phyloP scores from a whole-genome alignment of 2,888 invertebrate species.

The Branchipolynoe longqiensis region DNA sequence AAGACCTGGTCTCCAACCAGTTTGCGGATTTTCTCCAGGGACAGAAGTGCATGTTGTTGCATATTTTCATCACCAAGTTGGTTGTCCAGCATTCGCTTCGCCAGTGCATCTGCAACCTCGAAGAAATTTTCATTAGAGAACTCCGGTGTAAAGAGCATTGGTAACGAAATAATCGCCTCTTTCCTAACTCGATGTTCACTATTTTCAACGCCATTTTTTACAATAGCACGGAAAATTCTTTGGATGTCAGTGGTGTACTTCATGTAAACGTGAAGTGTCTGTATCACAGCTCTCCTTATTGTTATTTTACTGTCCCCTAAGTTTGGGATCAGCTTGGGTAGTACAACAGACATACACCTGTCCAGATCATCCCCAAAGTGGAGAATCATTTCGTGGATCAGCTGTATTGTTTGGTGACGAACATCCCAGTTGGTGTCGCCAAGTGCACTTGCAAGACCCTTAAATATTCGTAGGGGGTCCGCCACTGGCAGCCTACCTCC shows the following conservation, averaged over 20 bases:
- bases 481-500: conserved; percentile 78
- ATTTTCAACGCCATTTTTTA: conserved; percentile 81
- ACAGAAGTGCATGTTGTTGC: conserved; percentile 77
- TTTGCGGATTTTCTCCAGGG: conserved; percentile 81
- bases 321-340: conserved; percentile 81
- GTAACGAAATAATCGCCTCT: conserved; percentile 81
- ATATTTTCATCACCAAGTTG: conserved; percentile 69
- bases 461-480: conserved; percentile 75
- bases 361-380: conserved; percentile 80
- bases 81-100: conserved; percentile 76
- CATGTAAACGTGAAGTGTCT: conserved; percentile 82
- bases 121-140: conserved; percentile 81
- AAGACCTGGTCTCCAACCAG: conserved; percentile 81
- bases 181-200: conserved; percentile 78
- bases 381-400: conserved; percentile 78
- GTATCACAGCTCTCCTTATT: conserved; percentile 81
- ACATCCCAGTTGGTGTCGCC: conserved; percentile 82
- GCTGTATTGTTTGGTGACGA: conserved; percentile 82
- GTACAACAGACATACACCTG: conserved; percentile 79
- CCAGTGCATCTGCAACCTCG: conserved; percentile 79
- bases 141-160: conserved; percentile 82
- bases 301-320: conserved; percentile 80
- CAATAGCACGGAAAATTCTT: conserved; percentile 79
- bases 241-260: conserved; percentile 81
- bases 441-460: conserved; percentile 81